Evolutionary conservation across 2,888 invertebrate species (phyloP).

Genomic region (Cryptus armator): DNA sequence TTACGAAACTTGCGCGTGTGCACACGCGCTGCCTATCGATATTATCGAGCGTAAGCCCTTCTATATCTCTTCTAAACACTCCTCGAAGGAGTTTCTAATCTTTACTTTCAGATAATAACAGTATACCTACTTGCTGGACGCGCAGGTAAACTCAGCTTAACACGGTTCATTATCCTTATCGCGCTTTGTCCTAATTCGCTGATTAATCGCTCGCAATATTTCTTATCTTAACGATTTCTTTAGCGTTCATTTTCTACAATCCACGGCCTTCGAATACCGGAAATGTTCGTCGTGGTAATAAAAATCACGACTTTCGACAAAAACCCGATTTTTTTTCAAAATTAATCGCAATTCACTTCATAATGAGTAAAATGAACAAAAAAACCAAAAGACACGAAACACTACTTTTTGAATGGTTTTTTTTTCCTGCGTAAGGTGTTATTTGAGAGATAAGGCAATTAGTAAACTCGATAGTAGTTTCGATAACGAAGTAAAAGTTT

Average conservation of each 20-base stretch:
- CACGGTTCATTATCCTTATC: constrained; percentile 7
- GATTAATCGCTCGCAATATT: not conserved
- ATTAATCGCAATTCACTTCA: not conserved
- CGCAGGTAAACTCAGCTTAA: not conserved
- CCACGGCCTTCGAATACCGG: not conserved
- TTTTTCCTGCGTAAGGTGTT: not conserved
- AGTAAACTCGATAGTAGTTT: not conserved
- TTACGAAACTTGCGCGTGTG: constrained; percentile 10
- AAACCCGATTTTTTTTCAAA: not conserved
- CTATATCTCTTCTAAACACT: not conserved
- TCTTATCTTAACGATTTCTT: not conserved
- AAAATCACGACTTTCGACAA: not conserved
- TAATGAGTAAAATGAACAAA: not conserved
- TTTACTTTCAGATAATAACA: not conserved
- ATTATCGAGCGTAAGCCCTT: constrained; percentile 7
- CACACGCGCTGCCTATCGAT: not conserved
- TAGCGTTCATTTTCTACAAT: not conserved
- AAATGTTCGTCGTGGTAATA: not conserved
- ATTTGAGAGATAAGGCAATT: not conserved
- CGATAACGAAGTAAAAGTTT: constrained; percentile 21
- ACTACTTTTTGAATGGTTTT: not conserved
- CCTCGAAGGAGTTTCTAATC: constrained; percentile 18
- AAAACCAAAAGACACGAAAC: not conserved
- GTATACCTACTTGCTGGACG: not conserved
- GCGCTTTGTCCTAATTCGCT: not conserved